Base-by-base conservation (phyloP, 2,888 invertebrate species). In the Siphlonurus alternatus region DNA sequence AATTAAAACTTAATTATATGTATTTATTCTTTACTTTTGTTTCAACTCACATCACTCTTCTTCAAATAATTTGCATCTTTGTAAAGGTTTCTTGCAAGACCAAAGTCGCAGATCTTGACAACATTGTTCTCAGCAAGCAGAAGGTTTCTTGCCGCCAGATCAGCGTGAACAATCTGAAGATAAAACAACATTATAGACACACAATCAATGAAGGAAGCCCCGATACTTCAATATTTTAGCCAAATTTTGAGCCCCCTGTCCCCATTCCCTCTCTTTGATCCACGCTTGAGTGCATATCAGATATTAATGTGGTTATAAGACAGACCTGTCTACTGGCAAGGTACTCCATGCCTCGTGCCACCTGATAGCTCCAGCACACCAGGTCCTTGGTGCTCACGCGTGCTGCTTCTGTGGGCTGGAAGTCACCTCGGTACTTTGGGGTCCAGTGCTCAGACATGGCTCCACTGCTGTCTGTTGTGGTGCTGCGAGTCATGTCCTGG, bases 91-190 rank as follows among this genome's bases (percentile, higher is more conserved):
- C 76, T 76, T 23, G 78, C 77, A 64, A 79, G 70, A 38, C 79
- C 79, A 71, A 79, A 79, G 69, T 79, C 79, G 71, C 77, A 78
- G 61, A 79, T 78, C 69, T 79, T 79, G 10, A 79, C 76, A 15
- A 79, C 73, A 67, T 77, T 76, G 66, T 77, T 73, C 20, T 75
- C 75, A 1, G 76, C 74, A 23, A 79, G 66, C 7, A 79, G 69
- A 15, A 79, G 73, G 68, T 79, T 79, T 59, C 79, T 71, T 1
- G 77, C 77, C 20, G 79, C 79, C 67, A 70, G 62, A 63, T 70
- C 70, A 25, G 69, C 68, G 63, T 70, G 70, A 10, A 69, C 64
- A 53, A 70, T 66, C 70, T 70, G 38, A 10, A 15, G n/a, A n/a
- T n/a, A n/a, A n/a, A n/a, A n/a, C n/a, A n/a, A 25, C n/a, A n/a